Base-by-base conservation (phyloP, 2,113 vertebrate genomes). In the Phycodurus eques region DNA sequence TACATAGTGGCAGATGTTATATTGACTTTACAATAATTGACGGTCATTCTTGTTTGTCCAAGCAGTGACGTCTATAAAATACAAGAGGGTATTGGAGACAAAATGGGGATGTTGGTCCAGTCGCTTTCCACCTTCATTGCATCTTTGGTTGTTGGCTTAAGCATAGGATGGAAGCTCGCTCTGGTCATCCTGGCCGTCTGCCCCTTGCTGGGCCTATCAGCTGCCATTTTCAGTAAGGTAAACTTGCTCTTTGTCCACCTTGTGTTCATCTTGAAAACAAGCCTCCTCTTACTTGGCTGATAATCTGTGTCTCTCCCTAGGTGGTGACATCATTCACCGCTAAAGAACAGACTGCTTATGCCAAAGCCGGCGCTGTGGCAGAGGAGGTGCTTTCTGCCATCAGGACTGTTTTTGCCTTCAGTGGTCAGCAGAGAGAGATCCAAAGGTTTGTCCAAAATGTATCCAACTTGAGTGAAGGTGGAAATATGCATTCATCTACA, bases 1-100 rank as follows among this genome's bases (percentile, higher is more conserved):
- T 47, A 47, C 13, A 51, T 17, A 7, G 49, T 51, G 49, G 5
- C 49, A 51, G 8, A 54, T 11, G 20, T n/a, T 54, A 5, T 31
- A 27, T 3, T 61, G 59, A 19, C 14, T 7, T 61, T 61, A 61
- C 7, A 3, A 17, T 31, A 33, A 59, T 31, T 33, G 12, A 31
- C 5, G 13, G 10, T 65, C 20, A 22, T 46, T 46, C 35, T 54
- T 15, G 2, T 22, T 44, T 65, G n/a, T 6, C 63, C 11, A 20
- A 1, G 51, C 78, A 99, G 98, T 89, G 97, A 98, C 76, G 92
- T 99, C 82, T 93, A 93, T 84, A 99, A 98, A 90, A 98, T 99
- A 88, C 96, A 94, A 82, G 96, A 98, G 73, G 96, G 96, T 79
- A 97, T 98, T 75, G 96, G 96, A 33, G 96, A 99, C 88, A 99